Conservation (phyloP, 1,140 invertebrate species). For the Lasioglossum baleicum region DNA sequence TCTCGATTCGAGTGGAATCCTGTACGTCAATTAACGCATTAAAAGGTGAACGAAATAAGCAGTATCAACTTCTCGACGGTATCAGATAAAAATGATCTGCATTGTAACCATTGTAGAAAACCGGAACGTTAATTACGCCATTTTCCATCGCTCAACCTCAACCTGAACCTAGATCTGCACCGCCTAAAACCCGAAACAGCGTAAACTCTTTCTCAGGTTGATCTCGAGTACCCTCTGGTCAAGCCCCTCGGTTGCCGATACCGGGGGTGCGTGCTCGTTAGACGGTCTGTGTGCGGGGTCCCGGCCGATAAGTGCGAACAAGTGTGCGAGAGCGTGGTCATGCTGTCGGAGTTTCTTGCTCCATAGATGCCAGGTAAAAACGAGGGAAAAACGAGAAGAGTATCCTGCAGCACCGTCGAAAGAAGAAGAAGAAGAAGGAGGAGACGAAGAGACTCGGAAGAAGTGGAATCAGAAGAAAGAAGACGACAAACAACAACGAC, state of each 20-base stretch:
- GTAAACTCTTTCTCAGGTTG: no score
- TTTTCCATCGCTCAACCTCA: no score
- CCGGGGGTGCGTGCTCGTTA: conserved; percentile 58
- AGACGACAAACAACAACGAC: not conserved
- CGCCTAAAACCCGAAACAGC: no score
- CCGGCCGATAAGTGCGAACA: conserved; percentile 51
- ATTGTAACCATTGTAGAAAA: no score
- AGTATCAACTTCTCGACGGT: no score
- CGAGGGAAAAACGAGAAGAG: conserved; percentile 21
- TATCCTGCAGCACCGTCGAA: not conserved
- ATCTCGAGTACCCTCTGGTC: not conserved
- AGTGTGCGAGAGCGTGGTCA: conserved; percentile 38
- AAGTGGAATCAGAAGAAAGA: not conserved
- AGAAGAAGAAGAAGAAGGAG: not conserved
- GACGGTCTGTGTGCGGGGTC: not conserved
- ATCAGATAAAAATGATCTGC: no score
- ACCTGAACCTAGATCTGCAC: no score
- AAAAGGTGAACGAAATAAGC: no score
- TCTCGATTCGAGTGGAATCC: no score
- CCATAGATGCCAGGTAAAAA: conserved; percentile 24
- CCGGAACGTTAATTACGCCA: no score
- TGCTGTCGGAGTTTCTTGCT: conserved; percentile 43
- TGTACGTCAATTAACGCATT: no score
- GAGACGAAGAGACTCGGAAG: not conserved
- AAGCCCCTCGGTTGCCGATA: conserved; percentile 37